phyloP scores from a whole-genome alignment of 2,797 vertebrate genomes.

The Podarcis lilfordi region DNA sequence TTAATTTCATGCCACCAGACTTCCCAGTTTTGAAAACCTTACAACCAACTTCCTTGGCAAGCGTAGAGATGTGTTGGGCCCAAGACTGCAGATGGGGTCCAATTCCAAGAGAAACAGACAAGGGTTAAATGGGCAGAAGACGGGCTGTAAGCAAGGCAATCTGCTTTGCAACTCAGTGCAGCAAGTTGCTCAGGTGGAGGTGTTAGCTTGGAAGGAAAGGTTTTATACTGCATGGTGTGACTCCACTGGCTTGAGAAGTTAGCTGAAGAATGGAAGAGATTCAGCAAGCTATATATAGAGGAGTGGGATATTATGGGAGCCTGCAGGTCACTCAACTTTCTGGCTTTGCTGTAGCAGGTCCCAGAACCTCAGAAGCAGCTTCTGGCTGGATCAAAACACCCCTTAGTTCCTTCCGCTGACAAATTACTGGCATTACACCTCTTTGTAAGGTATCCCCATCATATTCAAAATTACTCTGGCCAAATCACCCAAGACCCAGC shows the following conservation, averaged over 20 bases:
- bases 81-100: too few species aligned
- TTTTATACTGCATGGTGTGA: not conserved
- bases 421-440: not conserved
- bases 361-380: not conserved
- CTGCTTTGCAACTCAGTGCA: not conserved
- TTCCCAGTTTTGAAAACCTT: not conserved
- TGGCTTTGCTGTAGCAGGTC: not conserved
- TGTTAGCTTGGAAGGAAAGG: not conserved
- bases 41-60: not conserved
- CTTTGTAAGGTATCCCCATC: not conserved
- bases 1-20: not conserved
- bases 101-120: not conserved
- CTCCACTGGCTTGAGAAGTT: not conserved
- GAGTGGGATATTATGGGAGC: not conserved
- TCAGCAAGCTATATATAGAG: not conserved
- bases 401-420: not conserved
- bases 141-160: not conserved
- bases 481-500: not conserved
- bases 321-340: not conserved
- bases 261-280: not conserved
- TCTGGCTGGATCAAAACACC: not conserved
- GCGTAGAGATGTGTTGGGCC: not conserved
- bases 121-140: too few species aligned
- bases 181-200: not conserved
- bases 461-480: not conserved